Evolutionary conservation across 2,797 vertebrate species (phyloP).

Genomic region (Catamblyrhynchus diadema): DNA sequence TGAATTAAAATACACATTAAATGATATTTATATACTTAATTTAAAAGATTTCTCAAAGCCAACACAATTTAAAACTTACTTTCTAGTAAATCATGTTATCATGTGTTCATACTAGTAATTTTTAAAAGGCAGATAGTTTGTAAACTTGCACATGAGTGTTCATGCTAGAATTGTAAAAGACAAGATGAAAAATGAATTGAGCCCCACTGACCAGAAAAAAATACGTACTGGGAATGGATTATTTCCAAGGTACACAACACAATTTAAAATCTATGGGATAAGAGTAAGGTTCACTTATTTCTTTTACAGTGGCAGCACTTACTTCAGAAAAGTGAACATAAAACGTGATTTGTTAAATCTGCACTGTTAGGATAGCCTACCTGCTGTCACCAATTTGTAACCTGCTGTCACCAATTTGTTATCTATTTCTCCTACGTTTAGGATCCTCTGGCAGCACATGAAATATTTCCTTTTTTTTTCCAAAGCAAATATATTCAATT

Average conservation of each 20-base stretch:
- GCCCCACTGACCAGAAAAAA: background rate
- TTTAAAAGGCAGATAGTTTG: background rate
- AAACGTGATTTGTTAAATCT: conserved; percentile 60
- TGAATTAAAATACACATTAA: background rate
- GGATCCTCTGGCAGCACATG: background rate
- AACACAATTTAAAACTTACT: background rate
- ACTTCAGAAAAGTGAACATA: conserved; percentile 45
- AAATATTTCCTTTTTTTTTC: background rate
- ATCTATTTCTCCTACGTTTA: background rate
- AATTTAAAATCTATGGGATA: background rate
- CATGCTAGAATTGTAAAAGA: background rate
- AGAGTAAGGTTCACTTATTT: background rate
- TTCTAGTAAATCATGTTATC: background rate
- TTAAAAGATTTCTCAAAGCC: background rate
- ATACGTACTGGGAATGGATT: background rate
- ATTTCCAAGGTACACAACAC: background rate
- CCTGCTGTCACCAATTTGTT: conserved; percentile 46
- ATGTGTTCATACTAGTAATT: background rate
- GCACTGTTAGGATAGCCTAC: background rate
- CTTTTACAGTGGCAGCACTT: background rate
- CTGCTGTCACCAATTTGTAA: conserved; percentile 57
- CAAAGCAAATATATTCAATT: background rate
- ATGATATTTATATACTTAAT: background rate
- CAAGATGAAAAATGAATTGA: background rate
- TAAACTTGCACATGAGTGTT: background rate